Evolutionary conservation across 1,140 invertebrate genomes (phyloP).

Genomic region (Metaphire vulgaris): DNA sequence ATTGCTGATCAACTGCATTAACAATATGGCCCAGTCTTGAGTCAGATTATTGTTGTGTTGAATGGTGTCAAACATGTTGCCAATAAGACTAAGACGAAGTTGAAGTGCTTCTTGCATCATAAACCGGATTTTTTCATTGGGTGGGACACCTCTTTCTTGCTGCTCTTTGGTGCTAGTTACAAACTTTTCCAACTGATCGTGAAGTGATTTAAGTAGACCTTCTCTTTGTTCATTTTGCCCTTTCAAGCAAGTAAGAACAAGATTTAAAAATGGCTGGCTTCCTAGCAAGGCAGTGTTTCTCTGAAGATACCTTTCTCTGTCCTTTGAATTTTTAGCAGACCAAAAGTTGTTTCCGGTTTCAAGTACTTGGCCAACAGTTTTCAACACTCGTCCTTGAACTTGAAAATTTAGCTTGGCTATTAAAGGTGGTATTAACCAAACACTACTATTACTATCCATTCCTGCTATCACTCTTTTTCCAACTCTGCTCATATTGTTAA

Average conservation of each 20-base stretch:
- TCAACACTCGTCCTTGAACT: slow-evolving; percentile 84
- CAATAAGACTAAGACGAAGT: slow-evolving; percentile 76
- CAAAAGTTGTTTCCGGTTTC: slow-evolving; percentile 63
- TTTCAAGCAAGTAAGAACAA: slow-evolving; percentile 86
- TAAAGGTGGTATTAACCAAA: slow-evolving; percentile 87
- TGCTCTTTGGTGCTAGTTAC: slow-evolving; percentile 56
- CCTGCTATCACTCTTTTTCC: no score
- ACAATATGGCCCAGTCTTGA: slow-evolving; percentile 82
- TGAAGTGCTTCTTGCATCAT: slow-evolving; percentile 64
- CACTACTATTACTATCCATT: no score
- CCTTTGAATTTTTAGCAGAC: slow-evolving; percentile 52
- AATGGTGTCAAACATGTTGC: slow-evolving; percentile 93
- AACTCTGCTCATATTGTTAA: slow-evolving; percentile 10
- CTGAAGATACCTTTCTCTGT: slow-evolving; percentile 52
- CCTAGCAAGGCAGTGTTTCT: slow-evolving; percentile 53
- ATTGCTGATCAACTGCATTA: slow-evolving; percentile 82
- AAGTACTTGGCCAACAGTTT: slow-evolving; percentile 66
- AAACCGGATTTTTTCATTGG: slow-evolving; percentile 46
- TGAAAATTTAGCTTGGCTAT: slow-evolving; percentile 81
- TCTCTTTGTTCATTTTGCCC: slow-evolving; percentile 92
- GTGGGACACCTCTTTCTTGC: slow-evolving; percentile 36
- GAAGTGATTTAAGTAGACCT: slow-evolving; percentile 77
- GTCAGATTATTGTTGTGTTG: slow-evolving; percentile 68
- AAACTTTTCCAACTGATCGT: slow-evolving; percentile 82
- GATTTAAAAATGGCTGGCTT: slow-evolving; percentile 85